Percentiles rank a stretch among this genome's conserved stretches.
Conservation (phyloP, 2,113 vertebrate species). For the Prunella fulvescens region DNA sequence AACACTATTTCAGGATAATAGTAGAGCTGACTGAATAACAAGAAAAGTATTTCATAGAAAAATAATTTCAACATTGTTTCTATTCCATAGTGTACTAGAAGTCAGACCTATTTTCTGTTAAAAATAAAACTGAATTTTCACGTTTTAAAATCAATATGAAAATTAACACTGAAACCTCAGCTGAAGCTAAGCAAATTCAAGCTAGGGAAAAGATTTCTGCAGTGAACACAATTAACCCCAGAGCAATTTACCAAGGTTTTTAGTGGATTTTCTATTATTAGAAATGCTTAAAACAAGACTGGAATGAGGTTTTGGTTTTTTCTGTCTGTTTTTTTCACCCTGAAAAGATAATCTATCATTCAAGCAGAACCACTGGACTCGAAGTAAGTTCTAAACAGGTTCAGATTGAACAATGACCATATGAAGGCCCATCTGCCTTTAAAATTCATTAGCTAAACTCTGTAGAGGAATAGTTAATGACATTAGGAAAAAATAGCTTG, state of each 20-base stretch:
- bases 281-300: neutral
- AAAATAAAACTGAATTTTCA: slow-evolving; percentile 38
- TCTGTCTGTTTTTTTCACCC: neutral
- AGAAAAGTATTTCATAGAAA: slow-evolving; percentile 24
- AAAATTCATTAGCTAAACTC: neutral
- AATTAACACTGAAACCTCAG: slow-evolving; percentile 13
- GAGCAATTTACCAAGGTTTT: slow-evolving; percentile 15
- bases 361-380: neutral
- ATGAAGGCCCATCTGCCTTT: neutral
- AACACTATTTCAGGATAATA: slow-evolving; percentile 19
- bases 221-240: slow-evolving; percentile 20
- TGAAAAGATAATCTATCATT: neutral
- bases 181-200: slow-evolving; percentile 38
- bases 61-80: slow-evolving; percentile 8
- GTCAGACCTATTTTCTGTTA: neutral
- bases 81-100: neutral
- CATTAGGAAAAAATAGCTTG: neutral
- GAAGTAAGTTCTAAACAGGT: neutral
- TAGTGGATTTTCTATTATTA: slow-evolving; percentile 13
- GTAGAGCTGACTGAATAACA: neutral
- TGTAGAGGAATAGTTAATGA: neutral
- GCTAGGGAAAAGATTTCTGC: neutral
- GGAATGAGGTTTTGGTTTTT: neutral
- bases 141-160: neutral
- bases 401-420: neutral